phyloP scores from a whole-genome alignment of 2,888 invertebrate species.

The Phalera bucephala region DNA sequence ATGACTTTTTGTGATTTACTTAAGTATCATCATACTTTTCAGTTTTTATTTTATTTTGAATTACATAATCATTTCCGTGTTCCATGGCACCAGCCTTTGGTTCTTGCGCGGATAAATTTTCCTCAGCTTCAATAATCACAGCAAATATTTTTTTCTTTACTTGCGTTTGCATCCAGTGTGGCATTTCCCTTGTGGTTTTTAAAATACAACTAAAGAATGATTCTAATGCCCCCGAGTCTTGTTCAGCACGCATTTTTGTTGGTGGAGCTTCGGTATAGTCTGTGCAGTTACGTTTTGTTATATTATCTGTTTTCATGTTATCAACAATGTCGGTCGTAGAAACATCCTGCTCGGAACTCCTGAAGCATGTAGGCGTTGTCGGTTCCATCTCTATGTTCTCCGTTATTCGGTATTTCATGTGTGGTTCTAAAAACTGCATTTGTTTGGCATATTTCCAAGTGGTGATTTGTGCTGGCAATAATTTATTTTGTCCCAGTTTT shows the following conservation, averaged over 20 bases:
- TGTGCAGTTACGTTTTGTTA: conserved; percentile 45
- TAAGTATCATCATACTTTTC: conserved; percentile 52
- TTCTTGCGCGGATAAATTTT: conserved; percentile 49
- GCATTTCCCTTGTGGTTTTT: conserved; percentile 69
- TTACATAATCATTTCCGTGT: conserved; percentile 21
- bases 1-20: too few species aligned
- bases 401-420: conserved; percentile 74
- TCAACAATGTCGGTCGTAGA: conserved; percentile 48
- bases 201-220: conserved; percentile 69
- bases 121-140: conserved; percentile 70
- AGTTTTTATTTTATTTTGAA: conserved; percentile 58
- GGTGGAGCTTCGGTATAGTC: conserved; percentile 25
- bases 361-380: conserved; percentile 19
- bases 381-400: conserved; percentile 69
- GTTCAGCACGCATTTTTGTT: conserved; percentile 18
- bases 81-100: conserved; percentile 17
- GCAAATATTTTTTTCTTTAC: conserved; percentile 75
- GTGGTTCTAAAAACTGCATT: conserved; percentile 74
- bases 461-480: conserved; percentile 71
- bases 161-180: conserved; percentile 73
- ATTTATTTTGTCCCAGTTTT: conserved; percentile 70
- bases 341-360: conserved; percentile 53
- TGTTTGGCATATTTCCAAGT: conserved; percentile 77
- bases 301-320: conserved; percentile 19
- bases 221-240: conserved; percentile 57